Evolutionary conservation across 2,888 invertebrate genomes (phyloP).

Genomic region (Apamea monoglypha): DNA sequence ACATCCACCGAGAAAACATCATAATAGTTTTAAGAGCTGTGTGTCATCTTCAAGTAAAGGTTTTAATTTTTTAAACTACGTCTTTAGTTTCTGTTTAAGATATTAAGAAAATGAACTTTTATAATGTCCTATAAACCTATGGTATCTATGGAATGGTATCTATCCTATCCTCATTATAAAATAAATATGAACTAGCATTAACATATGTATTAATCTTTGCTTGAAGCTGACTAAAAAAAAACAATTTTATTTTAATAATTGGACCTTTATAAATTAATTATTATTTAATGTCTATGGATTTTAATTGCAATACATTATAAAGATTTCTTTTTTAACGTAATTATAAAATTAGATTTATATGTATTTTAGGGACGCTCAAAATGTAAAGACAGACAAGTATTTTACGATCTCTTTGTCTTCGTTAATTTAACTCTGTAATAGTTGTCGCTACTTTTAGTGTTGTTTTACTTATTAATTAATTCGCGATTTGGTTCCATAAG

Average conservation of each 20-base stretch:
- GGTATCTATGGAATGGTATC: too few species aligned
- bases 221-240: conserved; percentile 65
- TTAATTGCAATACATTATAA: conserved; percentile 74
- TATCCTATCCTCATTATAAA: too few species aligned
- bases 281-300: conserved; percentile 71
- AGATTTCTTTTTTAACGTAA: conserved; percentile 68
- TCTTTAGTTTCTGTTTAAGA: too few species aligned
- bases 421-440: conserved; percentile 54
- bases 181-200: conserved; percentile 2
- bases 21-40: conserved; percentile 63
- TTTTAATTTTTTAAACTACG: neutral
- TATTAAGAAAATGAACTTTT: neutral
- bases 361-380: conserved; percentile 82
- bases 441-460: conserved; percentile 60
- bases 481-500: neutral
- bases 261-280: conserved; percentile 62
- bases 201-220: conserved; percentile 53
- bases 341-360: conserved; percentile 67
- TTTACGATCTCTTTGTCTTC: conserved; percentile 73
- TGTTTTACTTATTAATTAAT: conserved; percentile 40
- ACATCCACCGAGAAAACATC: conserved; percentile 71
- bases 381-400: conserved; percentile 76
- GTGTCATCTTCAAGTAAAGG: conserved; percentile 67
- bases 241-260: conserved; percentile 62
- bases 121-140: neutral